Base-by-base conservation (phyloP, 2,888 invertebrate genomes). In the Poecilus cupreus region DNA sequence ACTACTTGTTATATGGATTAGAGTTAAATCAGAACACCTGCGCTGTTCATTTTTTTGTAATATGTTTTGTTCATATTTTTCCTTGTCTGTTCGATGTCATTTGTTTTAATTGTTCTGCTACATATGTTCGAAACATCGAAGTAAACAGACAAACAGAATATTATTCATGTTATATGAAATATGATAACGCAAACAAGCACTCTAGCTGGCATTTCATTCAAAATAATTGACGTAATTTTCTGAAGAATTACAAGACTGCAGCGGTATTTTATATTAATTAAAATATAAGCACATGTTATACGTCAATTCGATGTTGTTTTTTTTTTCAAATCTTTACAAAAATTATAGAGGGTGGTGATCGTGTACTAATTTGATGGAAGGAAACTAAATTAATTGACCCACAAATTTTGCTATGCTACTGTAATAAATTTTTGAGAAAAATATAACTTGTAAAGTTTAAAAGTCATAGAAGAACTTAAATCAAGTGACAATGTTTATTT, bases 221-320 rank as follows among this genome's bases (percentile, higher is more conserved):
- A 68, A 68, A 68, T 68, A 68, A 68, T 68, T 68, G 64, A 37
- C 37, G 64, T 68, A 68, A 68, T 68, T 37, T 68, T 68, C 64
- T 18, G 13, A 24, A 60, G 26, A 60, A 60, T 13, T 22, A 13
- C 26, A 24, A 4, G 6, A 57, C 22, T 5, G 13, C 24, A n/a
- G n/a, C n/a, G n/a, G n/a, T n/a, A 57, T 60, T 13, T 60, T 13
- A 20, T 13, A 24, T 13, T 60, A 26, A 60, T 60, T 60, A 60
- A 26, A 26, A 26, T 22, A 24, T 1, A n/a, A 5, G 3, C n/a
- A 10, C 13, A 51, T 51, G 18, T 51, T 20, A 8, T 20, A 51
- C 18, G 8, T 51, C 20, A 51, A 18, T 4, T 51, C 8, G 5
- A 51, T 2, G 20, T 46, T 46, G n/a, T 46, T 10, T 3, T 46